Percentiles rank a stretch among this genome's conserved stretches.
Evolutionary conservation across 2,797 vertebrate species (phyloP).

Genomic region (Varecia variegata): DNA sequence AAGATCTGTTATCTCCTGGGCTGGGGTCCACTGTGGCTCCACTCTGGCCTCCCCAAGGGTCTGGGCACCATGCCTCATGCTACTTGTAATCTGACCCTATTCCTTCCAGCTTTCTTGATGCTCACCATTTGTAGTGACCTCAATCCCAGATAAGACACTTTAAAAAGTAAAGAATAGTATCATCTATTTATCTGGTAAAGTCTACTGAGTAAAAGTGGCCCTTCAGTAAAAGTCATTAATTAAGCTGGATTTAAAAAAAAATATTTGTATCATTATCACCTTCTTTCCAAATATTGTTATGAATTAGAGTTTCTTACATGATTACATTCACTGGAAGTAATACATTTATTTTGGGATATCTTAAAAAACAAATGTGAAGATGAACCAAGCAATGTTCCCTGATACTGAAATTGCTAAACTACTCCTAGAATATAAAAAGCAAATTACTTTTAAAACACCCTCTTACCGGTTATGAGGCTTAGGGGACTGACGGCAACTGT

Average conservation of each 20-base stretch:
- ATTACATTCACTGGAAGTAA: not conserved
- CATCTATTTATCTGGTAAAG: not conserved
- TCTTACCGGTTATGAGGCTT: conserved; percentile 27
- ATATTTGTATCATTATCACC: not conserved
- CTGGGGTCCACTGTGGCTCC: not conserved
- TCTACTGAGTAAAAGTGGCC: not conserved
- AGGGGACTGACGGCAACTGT: conserved; percentile 30
- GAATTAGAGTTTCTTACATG: conserved; percentile 51
- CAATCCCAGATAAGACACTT: not conserved
- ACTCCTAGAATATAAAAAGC: conserved; percentile 50
- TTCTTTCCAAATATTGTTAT: conserved; percentile 42
- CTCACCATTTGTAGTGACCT: not conserved
- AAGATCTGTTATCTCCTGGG: not conserved
- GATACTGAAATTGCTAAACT: conserved; percentile 35
- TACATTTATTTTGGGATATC: not conserved
- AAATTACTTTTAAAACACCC: conserved; percentile 63
- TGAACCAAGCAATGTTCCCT: conserved; percentile 41
- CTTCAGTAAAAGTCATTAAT: conserved; percentile 33
- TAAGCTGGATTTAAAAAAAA: conserved; percentile 64
- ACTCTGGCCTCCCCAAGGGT: not conserved
- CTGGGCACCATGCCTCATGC: not conserved
- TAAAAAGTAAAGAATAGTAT: not conserved
- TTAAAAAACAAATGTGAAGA: conserved; percentile 55
- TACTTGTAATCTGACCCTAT: not conserved
- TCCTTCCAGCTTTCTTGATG: not conserved